A percentile compares a stretch with the other conserved stretches of the same genome.
phyloP scores from a whole-genome alignment of 2,113 vertebrate species.

The Bubo bubo region DNA sequence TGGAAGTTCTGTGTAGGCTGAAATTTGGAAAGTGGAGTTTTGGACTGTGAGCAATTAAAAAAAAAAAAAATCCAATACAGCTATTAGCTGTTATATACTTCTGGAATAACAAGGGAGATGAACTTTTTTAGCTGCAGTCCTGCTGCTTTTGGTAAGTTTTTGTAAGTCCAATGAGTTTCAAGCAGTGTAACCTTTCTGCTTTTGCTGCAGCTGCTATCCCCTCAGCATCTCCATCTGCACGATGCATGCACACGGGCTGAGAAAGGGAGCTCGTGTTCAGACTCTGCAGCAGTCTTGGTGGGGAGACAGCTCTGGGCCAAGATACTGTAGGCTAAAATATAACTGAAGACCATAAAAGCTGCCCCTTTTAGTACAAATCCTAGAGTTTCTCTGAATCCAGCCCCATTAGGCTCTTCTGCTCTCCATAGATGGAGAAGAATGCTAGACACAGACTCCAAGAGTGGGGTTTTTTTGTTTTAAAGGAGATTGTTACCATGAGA shows the following conservation, averaged over 20 bases:
- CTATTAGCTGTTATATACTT: background rate
- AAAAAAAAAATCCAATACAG: background rate
- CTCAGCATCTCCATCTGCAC: background rate
- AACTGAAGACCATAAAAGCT: background rate
- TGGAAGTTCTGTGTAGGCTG: background rate
- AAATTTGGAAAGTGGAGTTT: background rate
- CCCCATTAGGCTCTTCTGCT: background rate
- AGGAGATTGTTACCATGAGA: background rate
- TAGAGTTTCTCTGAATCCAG: background rate
- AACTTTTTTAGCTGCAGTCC: background rate
- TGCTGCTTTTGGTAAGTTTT: background rate
- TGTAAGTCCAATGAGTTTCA: background rate
- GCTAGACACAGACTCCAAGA: too few relatives aligned
- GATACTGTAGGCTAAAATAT: background rate
- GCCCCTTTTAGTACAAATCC: background rate
- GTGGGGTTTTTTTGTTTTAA: background rate
- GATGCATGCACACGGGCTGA: accelerated
- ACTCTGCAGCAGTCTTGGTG: background rate
- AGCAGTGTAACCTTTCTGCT: background rate
- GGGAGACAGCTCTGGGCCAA: background rate
- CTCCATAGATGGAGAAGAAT: background rate
- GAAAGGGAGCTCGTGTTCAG: background rate
- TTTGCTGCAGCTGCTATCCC: background rate
- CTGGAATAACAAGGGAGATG: background rate
- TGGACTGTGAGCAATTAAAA: background rate